Percentiles rank a stretch among this genome's conserved stretches.
Evolutionary conservation across 1,140 invertebrate genomes (phyloP).

Genomic region (Spodoptera litura): DNA sequence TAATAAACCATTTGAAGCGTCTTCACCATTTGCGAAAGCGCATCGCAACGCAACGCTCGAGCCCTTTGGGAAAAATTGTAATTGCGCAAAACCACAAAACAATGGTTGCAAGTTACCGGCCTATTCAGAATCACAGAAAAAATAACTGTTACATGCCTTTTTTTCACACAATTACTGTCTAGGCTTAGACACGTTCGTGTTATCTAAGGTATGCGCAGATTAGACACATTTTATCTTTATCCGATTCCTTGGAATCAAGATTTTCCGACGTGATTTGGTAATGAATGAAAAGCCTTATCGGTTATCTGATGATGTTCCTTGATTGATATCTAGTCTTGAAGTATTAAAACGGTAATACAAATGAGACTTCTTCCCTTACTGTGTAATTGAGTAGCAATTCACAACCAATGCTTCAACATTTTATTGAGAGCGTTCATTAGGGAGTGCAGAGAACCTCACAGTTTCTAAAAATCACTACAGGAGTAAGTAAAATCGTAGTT

Average conservation of each 20-base stretch:
- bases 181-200: background rate
- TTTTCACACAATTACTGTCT: slow-evolving; percentile 31
- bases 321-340: too few species aligned
- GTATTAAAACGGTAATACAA: too few species aligned
- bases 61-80: slow-evolving; percentile 16
- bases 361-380: too few species aligned
- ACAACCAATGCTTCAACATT: too few species aligned
- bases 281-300: background rate
- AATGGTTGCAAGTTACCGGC: background rate
- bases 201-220: slow-evolving; percentile 25
- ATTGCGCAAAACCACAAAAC: slow-evolving; percentile 33
- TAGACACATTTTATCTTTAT: slow-evolving; percentile 17
- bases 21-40: slow-evolving; percentile 10
- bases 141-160: slow-evolving; percentile 9
- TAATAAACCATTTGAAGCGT: background rate
- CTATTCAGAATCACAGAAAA: background rate
- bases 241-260: background rate
- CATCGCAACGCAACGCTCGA: too few species aligned
- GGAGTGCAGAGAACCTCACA: too few species aligned
- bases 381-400: too few species aligned
- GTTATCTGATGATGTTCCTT: background rate
- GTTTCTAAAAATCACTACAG: too few species aligned
- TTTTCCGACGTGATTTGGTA: background rate
- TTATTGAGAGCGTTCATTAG: too few species aligned
- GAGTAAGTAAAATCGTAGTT: too few species aligned